Base-by-base conservation (phyloP, 1,140 invertebrate genomes). In the Drosophila bocqueti region DNA sequence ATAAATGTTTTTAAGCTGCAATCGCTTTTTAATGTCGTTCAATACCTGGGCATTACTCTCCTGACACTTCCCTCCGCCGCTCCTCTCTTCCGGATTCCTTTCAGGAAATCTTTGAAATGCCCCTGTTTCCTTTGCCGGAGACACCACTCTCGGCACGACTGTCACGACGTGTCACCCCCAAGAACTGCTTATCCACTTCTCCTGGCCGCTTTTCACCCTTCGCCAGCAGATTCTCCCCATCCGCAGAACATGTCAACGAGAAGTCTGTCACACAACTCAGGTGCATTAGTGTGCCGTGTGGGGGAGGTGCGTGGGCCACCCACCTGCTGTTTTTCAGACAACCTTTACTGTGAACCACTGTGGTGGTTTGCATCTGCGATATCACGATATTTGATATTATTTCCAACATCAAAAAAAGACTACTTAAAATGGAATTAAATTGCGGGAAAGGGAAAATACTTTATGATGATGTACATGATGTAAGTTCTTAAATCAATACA, bases 361-460 rank as follows among this genome's bases (percentile, higher is more conserved):
- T 2, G 55, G 45, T n/a, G 21, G 13, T 47, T 65, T 64, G 9
- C 34, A 61, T 54, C 18, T 46, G 45, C 16, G 42, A 54, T 36
- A 29, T 71, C 72, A 61, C 68, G 63, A 49, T 58, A 77, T 77
- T 68, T 78, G 54, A n/a, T 52, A 66, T 54, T 71, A 65, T 75
- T 62, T 50, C 38, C 52, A 65, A 50, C n/a, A 21, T 1, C 0
- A 3, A 26, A n/a, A 45, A 24, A 9, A 7, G 1, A 7, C 3
- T 1, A 38, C 31, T 31, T 13, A n/a, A 62, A 61, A 52, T 18
- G 21, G 45, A 73, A 64, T 73, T 59, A 73, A 83, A 69, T 79
- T 73, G 52, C 49, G 47, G 15, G 9, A 52, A 3, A 31, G 24
- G 24, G 24, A 24, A 24, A 24, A n/a, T n/a, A n/a, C n/a, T n/a